Conservation (phyloP, 2,797 vertebrate species). For the Vultur gryphus region DNA sequence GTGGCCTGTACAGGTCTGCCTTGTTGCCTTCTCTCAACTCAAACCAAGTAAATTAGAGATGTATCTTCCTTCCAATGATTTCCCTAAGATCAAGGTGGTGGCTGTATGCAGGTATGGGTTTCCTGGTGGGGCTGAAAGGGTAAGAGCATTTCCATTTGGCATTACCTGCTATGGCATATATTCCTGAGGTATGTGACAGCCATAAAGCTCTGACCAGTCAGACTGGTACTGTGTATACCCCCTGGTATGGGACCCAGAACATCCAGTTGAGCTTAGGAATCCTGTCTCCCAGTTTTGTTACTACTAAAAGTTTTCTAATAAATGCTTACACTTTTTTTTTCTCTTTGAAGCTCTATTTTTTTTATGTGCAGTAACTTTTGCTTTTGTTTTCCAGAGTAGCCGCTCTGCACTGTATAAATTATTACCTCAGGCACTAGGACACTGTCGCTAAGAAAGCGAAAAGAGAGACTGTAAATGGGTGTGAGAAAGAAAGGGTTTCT, state of each 20-base stretch:
- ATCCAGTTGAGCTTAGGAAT: not conserved
- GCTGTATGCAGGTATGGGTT: not conserved
- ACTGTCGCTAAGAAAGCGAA: not conserved
- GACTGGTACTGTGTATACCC: not conserved
- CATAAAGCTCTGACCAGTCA: not conserved
- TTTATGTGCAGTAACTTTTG: not conserved
- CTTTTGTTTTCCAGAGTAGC: not conserved
- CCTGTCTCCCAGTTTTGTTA: not conserved
- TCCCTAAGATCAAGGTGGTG: not conserved
- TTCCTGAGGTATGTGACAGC: not conserved
- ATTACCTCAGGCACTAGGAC: not conserved
- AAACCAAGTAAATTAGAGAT: not conserved
- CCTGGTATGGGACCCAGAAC: not conserved
- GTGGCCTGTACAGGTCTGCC: not conserved
- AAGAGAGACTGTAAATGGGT: not conserved
- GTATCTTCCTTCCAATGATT: not conserved
- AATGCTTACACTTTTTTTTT: not conserved
- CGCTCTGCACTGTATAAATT: not conserved
- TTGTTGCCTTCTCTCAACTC: not conserved
- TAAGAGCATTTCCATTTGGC: not conserved
- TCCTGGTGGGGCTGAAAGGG: not conserved
- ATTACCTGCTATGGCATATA: not conserved
- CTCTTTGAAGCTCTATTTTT: not conserved
- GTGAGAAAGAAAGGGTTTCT: slow-evolving; percentile 1
- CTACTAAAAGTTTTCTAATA: not conserved